These are phyloP conservation scores for Xanthostigma xanthostigma DNA, from an alignment of 2,888 invertebrate species.

Conservation along the genomic window DNA sequence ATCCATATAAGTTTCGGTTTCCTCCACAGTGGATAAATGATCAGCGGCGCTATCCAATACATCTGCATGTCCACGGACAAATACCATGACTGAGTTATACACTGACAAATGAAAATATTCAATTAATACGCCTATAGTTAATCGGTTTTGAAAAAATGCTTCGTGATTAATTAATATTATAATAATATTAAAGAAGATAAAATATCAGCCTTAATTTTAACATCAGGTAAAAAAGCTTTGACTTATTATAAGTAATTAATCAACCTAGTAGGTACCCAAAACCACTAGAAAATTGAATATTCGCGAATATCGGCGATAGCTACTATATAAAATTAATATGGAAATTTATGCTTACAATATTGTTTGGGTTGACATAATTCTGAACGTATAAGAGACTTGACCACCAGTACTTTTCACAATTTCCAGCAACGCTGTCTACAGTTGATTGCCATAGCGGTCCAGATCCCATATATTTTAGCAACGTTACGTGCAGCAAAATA, in stretches of 20 bases:
- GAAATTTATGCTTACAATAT: conserved; percentile 15
- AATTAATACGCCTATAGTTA: not conserved
- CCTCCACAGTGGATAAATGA: conserved; percentile 19
- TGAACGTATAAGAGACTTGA: conserved; percentile 31
- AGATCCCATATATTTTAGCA: conserved; percentile 32
- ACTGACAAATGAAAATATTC: conserved; percentile 19
- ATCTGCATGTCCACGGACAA: conserved; percentile 26
- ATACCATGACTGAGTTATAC: conserved; percentile 24
- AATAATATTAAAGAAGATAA: no score
- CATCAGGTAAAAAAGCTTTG: no score
- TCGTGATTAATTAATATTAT: no score
- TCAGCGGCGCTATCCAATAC: conserved; percentile 21
- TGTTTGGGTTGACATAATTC: conserved; percentile 28
- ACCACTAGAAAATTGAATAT: no score
- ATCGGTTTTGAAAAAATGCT: no score
- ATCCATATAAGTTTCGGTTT: conserved; percentile 8
- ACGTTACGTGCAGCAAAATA: conserved; percentile 32
- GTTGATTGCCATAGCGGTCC: conserved; percentile 28
- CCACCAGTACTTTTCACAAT: conserved; percentile 34
- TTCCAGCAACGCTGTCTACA: not conserved
- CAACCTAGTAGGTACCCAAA: no score
- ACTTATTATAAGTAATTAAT: no score
- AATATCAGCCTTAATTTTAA: no score
- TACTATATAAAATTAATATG: no score
- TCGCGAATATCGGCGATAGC: no score